Base-by-base conservation (phyloP, 2,888 invertebrate species). In the Rhorus exstirpatorius region DNA sequence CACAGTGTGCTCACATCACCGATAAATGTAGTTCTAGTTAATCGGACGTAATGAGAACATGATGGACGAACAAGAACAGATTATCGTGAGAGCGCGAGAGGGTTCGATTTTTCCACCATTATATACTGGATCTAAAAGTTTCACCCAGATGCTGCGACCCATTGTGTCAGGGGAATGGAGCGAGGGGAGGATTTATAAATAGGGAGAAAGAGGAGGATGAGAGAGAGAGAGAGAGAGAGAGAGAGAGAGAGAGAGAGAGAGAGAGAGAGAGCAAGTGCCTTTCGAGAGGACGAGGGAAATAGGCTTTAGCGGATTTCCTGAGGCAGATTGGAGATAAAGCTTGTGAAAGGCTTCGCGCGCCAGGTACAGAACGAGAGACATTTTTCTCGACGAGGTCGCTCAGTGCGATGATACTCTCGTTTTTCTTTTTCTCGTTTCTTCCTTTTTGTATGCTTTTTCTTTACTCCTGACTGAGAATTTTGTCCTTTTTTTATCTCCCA, bases 311-410 rank as follows among this genome's bases (percentile, higher is more conserved):
- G 82, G 76, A 81, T 75, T 76, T 83, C 63, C 80, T 68, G 74
- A 74, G 60, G 81, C 74, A 84, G 82, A 84, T 85, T 85, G 78
- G 75, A 84, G 84, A 84, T 84, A 83, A 79, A 83, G 81, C 74
- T 72, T 61, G 78, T 83, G 80, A 84, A 81, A 82, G 78, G 78
- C 82, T 82, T 77, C 68, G 74, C 61, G 35, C 10, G 46, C 26
- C 19, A 46, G 46, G 17, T 53, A 63, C 68, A 83, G 79, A 75
- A 63, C 53, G 78, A 53, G 74, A 61, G 68, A 75, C 75, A 21
- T 72, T 81, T 68, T 83, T 77, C 60, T 44, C 53, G 21, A 44
- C 10, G 41, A 49, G 14, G 12, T 49, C n/a, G 44, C 51, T 41
- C 51, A 10, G 41, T 51, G 41, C 19, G 17, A 19, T 41, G 72